phyloP scores from a whole-genome alignment of 2,797 vertebrate species.

The Menidia menidia region DNA sequence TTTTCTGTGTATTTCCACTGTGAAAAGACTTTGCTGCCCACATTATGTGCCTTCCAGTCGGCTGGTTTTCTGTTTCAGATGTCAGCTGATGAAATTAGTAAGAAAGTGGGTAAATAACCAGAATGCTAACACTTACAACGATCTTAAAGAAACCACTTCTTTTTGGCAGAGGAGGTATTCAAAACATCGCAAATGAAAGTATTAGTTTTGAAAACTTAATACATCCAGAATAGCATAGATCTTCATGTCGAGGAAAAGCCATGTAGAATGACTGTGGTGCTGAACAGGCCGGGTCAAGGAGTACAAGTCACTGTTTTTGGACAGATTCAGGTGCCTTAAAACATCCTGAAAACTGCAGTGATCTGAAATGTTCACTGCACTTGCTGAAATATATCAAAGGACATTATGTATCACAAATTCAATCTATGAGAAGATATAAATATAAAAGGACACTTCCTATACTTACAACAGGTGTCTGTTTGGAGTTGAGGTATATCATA shows the following conservation, averaged over 20 bases:
- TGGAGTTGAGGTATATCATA: too few species aligned
- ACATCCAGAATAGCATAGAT: conserved; percentile 63
- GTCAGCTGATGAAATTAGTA: too few species aligned
- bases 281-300: conserved; percentile 55
- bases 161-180: background rate
- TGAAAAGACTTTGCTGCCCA: too few species aligned
- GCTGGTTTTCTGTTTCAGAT: too few species aligned
- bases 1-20: too few species aligned
- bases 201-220: conserved; percentile 34
- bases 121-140: too few species aligned
- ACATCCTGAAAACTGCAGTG: conserved; percentile 64
- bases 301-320: conserved; percentile 43
- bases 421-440: background rate
- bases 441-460: rapidly evolving
- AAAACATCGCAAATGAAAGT: background rate
- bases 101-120: too few species aligned
- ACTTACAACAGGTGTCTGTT: too few species aligned
- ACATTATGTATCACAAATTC: background rate
- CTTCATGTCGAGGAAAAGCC: conserved; percentile 36
- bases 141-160: too few species aligned
- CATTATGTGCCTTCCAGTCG: too few species aligned
- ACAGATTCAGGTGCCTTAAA: conserved; percentile 61
- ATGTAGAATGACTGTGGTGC: conserved; percentile 48
- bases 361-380: background rate
- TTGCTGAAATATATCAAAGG: conserved; percentile 20